Conservation (phyloP, 2,797 vertebrate genomes). For the Catostomus latipinnis region DNA sequence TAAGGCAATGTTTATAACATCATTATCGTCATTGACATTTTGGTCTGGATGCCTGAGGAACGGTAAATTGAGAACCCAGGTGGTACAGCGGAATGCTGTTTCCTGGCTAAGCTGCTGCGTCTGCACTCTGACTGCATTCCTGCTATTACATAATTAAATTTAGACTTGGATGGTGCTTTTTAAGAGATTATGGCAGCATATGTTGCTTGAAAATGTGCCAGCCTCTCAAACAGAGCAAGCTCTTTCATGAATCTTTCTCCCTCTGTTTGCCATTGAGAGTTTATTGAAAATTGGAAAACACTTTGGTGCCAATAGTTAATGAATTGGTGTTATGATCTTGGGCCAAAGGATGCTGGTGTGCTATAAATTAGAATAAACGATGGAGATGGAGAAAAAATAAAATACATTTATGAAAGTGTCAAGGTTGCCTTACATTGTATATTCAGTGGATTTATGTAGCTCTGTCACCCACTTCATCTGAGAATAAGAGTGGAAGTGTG, state of each 20-base stretch:
- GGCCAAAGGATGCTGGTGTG: conserved; percentile 75
- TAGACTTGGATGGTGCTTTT: conserved; percentile 90
- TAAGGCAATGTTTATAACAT: conserved; percentile 25
- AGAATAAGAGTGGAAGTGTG: conserved; percentile 21
- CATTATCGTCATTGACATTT: conserved; percentile 33
- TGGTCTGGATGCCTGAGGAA: conserved; percentile 34
- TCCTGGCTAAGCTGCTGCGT: conserved; percentile 84
- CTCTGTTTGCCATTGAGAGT: conserved; percentile 80
- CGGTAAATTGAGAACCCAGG: not conserved
- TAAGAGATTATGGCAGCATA: conserved; percentile 98
- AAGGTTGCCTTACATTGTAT: conserved; percentile 31
- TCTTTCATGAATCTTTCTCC: conserved; percentile 79
- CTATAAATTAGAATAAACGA: conserved; percentile 78
- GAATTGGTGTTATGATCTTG: conserved; percentile 84
- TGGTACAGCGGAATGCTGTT: conserved; percentile 40
- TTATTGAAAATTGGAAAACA: conserved; percentile 80
- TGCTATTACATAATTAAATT: conserved; percentile 98
- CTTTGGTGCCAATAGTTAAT: conserved; percentile 82
- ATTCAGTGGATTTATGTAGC: conserved; percentile 35
- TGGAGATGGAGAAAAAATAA: conserved; percentile 59
- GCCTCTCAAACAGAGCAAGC: conserved; percentile 75
- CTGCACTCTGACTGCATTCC: conserved; percentile 92
- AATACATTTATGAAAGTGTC: conserved; percentile 66
- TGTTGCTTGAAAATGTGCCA: conserved; percentile 93
- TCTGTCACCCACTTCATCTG: conserved; percentile 20